Conservation (phyloP, 2,888 invertebrate genomes). For the Epiblema foenella region DNA sequence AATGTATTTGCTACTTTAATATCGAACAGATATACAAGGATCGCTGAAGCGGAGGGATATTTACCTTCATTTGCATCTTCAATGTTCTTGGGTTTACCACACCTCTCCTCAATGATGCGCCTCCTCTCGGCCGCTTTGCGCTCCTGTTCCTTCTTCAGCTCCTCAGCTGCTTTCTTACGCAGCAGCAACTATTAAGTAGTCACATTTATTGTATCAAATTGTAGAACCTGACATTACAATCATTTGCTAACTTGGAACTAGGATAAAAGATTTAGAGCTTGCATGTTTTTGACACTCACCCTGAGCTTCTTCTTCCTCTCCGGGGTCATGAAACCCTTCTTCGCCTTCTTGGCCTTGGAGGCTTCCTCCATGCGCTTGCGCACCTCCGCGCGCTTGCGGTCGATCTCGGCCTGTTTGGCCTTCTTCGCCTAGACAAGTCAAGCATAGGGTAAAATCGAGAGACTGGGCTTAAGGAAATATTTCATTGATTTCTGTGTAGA, state of each 20-base stretch:
- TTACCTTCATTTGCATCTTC: slow-evolving; percentile 98
- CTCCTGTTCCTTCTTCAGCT: slow-evolving; percentile 99
- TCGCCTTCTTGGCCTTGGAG: slow-evolving; percentile 99
- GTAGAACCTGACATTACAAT: not conserved
- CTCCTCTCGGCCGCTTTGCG: slow-evolving; percentile 99
- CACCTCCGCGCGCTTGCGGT: slow-evolving; percentile 99
- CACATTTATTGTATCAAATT: slow-evolving; percentile 2
- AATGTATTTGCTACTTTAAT: slow-evolving; percentile 20
- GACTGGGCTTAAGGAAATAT: slow-evolving; percentile 17
- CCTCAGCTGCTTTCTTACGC: slow-evolving; percentile 99
- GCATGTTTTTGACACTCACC: slow-evolving; percentile 85
- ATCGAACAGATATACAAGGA: slow-evolving; percentile 17
- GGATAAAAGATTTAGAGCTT: not conserved
- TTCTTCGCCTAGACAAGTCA: slow-evolving; percentile 93
- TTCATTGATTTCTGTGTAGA: not conserved
- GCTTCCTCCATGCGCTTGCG: slow-evolving; percentile 99
- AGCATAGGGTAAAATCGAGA: slow-evolving; percentile 54
- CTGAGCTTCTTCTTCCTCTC: slow-evolving; percentile 99
- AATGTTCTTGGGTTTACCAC: slow-evolving; percentile 95
- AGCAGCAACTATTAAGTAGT: slow-evolving; percentile 92
- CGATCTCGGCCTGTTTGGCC: slow-evolving; percentile 98
- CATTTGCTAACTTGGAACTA: not conserved
- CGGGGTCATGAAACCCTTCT: slow-evolving; percentile 99
- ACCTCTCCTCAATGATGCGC: slow-evolving; percentile 97
- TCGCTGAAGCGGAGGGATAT: slow-evolving; percentile 39